Percentiles rank a stretch among this genome's conserved stretches.
Evolutionary conservation across 2,113 vertebrate species (phyloP).

Genomic region (Mus musculus): GRCm39 chrX:150662001-150662500

Average conservation of each 20-base stretch:
- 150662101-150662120: background rate
- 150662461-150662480: background rate
- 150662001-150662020: background rate
- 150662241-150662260: slow-evolving; percentile 15
- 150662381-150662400: background rate
- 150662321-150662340: slow-evolving; percentile 36
- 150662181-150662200: slow-evolving; percentile 31
- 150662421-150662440: background rate
- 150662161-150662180: background rate
- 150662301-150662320: background rate
- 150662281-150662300: background rate
- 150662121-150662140: slow-evolving; percentile 2
- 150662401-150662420: too few species aligned
- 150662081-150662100: background rate
- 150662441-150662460: slow-evolving; percentile 36
- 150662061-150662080: background rate
- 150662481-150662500: background rate
- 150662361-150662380: slow-evolving; percentile 2
- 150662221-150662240: background rate
- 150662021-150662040: background rate
- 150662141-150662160: background rate
- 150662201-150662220: background rate
- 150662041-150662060: background rate
- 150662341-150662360: slow-evolving; percentile 14
- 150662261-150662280: background rate